phyloP scores from a whole-genome alignment of 2,797 vertebrate genomes.

The Melopsittacus undulatus region DNA sequence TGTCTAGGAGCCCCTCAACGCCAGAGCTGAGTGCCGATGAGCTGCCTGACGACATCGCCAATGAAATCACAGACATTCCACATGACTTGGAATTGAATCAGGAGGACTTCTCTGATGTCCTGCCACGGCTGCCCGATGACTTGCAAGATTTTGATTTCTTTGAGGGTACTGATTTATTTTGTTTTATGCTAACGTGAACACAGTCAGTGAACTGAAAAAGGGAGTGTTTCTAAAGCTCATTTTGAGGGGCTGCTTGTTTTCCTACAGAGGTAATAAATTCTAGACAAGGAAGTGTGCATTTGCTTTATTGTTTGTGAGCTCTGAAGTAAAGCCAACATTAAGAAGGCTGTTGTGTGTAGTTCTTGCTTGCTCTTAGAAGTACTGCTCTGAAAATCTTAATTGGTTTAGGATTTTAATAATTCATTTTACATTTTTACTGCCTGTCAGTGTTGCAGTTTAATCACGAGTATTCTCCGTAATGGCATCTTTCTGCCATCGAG shows the following conservation, averaged over 20 bases:
- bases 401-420: conserved; percentile 55
- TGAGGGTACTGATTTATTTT: conserved; percentile 86
- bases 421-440: conserved; percentile 40
- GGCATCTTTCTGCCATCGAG: conserved; percentile 40
- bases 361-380: conserved; percentile 36
- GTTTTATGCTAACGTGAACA: not conserved
- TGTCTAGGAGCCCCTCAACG: conserved; percentile 91
- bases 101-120: conserved; percentile 97
- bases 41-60: conserved; percentile 98
- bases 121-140: conserved; percentile 94
- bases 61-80: conserved; percentile 99
- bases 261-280: not conserved
- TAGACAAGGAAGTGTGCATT: not conserved
- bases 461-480: conserved; percentile 40
- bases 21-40: conserved; percentile 96
- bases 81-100: conserved; percentile 98
- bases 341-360: not conserved
- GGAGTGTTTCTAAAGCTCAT: not conserved
- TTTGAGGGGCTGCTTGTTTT: not conserved
- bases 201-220: conserved; percentile 9
- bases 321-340: conserved; percentile 7
- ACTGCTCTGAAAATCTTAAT: conserved; percentile 45
- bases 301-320: conserved; percentile 19
- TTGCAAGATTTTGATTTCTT: conserved; percentile 99
- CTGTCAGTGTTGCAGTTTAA: conserved; percentile 46